These are phyloP conservation scores for Atta cephalotes DNA, from an alignment of 1,140 invertebrate species.

Conservation along the genomic window DNA sequence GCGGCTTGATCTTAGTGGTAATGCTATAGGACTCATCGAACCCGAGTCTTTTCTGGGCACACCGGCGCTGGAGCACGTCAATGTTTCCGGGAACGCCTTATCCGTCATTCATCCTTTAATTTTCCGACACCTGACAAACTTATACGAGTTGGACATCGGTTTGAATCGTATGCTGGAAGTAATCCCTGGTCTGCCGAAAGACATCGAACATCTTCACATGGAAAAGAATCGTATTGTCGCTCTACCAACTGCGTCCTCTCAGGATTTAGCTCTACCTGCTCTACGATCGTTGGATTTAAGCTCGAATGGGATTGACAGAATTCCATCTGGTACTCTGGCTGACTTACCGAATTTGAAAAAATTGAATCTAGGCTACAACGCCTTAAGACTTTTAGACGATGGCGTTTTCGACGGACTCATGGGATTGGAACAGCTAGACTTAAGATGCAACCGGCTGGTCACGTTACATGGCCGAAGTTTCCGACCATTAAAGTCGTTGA, in stretches of 20 bases:
- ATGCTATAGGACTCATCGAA: constrained; percentile 90
- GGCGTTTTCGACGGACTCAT: constrained; percentile 90
- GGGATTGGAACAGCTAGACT: constrained; percentile 91
- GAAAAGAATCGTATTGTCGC: constrained; percentile 90
- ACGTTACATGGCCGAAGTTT: constrained; percentile 90
- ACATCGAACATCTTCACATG: constrained; percentile 92
- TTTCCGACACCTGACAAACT: constrained; percentile 90
- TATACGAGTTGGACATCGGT: constrained; percentile 93
- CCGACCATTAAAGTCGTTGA: constrained; percentile 88
- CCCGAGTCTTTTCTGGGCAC: constrained; percentile 91
- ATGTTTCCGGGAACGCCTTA: constrained; percentile 92
- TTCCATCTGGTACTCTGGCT: constrained; percentile 89
- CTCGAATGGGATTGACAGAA: constrained; percentile 91
- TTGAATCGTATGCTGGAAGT: constrained; percentile 91
- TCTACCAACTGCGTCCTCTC: constrained; percentile 88
- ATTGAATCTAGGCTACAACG: constrained; percentile 92
- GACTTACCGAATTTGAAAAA: constrained; percentile 90
- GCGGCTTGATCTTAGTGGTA: constrained; percentile 92
- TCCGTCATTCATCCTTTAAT: constrained; percentile 90
- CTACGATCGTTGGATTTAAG: constrained; percentile 92
- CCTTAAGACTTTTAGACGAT: constrained; percentile 90
- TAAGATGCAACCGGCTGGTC: constrained; percentile 91
- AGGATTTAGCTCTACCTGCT: constrained; percentile 90
- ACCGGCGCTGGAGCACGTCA: constrained; percentile 91
- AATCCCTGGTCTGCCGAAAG: constrained; percentile 90